phyloP scores from a whole-genome alignment of 2,797 vertebrate genomes.

The Pipistrellus nathusii region DNA sequence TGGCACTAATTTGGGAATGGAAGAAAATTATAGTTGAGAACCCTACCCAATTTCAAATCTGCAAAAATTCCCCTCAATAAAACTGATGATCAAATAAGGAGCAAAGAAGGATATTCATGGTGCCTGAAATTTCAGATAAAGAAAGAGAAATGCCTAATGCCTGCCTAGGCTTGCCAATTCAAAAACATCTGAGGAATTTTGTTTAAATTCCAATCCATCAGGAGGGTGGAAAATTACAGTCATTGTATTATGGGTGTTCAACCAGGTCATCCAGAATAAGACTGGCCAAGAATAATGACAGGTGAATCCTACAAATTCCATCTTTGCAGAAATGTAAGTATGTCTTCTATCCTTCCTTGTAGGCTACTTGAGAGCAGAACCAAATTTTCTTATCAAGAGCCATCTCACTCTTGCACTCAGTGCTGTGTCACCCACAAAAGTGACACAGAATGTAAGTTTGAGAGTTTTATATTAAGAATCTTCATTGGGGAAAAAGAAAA shows the following conservation, averaged over 20 bases:
- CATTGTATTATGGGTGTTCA: background rate
- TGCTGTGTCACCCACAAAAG: background rate
- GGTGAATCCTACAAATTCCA: background rate
- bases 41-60: background rate
- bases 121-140: background rate
- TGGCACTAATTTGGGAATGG: background rate
- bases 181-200: conserved; percentile 53
- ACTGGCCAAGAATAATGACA: background rate
- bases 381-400: background rate
- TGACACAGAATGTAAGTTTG: background rate
- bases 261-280: background rate
- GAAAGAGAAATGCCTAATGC: conserved; percentile 6
- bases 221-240: background rate
- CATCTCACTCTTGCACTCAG: background rate
- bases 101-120: background rate
- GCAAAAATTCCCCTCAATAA: conserved; percentile 1
- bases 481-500: background rate
- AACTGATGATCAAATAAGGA: background rate
- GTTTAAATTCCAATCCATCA: conserved; percentile 57
- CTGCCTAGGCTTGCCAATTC: background rate
- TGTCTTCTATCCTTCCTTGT: background rate
- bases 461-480: conserved; percentile 12
- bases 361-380: background rate
- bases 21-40: background rate
- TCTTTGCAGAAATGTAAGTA: background rate